Evolutionary conservation across 2,113 vertebrate species (phyloP).

Genomic region (Platysteira castanea): DNA sequence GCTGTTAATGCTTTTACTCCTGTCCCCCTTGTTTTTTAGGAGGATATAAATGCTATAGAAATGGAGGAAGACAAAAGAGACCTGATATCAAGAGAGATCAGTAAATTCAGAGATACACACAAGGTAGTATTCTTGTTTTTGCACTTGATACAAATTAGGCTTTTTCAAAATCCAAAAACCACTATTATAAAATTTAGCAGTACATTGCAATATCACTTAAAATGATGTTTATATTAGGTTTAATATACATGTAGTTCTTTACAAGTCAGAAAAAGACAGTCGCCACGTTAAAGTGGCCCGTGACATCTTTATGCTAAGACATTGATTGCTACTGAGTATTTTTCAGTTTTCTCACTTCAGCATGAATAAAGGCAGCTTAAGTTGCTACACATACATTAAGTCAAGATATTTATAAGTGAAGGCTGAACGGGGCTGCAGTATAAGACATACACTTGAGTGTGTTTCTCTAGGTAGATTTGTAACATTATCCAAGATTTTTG

Average conservation of each 20-base stretch:
- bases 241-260: slow-evolving; percentile 63
- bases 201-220: slow-evolving; percentile 71
- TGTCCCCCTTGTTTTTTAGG: slow-evolving; percentile 77
- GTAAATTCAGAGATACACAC: slow-evolving; percentile 99
- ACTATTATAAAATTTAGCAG: slow-evolving; percentile 67
- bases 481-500: slow-evolving; percentile 70
- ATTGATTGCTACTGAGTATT: slow-evolving; percentile 66
- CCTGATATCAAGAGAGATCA: slow-evolving; percentile 99
- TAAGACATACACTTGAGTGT: slow-evolving; percentile 72
- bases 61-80: slow-evolving; percentile 99
- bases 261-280: slow-evolving; percentile 50
- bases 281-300: slow-evolving; percentile 71
- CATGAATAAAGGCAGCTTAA: slow-evolving; percentile 63
- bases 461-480: slow-evolving; percentile 72
- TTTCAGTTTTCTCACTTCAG: slow-evolving; percentile 72
- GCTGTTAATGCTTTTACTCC: slow-evolving; percentile 64
- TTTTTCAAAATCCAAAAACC: slow-evolving; percentile 74
- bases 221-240: slow-evolving; percentile 68
- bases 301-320: slow-evolving; percentile 54
- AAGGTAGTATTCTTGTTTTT: slow-evolving; percentile 92
- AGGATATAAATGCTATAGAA: slow-evolving; percentile 98
- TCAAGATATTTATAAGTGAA: slow-evolving; percentile 62
- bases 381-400: slow-evolving; percentile 71
- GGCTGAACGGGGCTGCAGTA: slow-evolving; percentile 67
- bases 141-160: slow-evolving; percentile 73